These are phyloP conservation scores for Colossoma macropomum DNA, from an alignment of 2,113 vertebrate genomes.

Conservation along the genomic window DNA sequence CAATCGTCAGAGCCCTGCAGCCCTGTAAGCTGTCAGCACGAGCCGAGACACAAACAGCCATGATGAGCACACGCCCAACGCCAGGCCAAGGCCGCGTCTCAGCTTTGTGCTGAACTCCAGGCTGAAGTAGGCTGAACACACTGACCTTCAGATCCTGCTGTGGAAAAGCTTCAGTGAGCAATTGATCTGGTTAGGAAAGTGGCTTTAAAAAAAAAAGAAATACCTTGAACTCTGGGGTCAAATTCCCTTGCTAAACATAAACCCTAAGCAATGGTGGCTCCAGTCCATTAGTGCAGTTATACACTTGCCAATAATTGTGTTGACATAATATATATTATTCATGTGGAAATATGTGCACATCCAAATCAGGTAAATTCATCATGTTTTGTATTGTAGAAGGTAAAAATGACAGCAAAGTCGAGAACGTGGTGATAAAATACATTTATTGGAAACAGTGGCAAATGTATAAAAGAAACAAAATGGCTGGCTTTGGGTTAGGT, in stretches of 20 bases:
- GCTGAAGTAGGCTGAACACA: constrained; percentile 26
- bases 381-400: not conserved
- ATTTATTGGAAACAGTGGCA: constrained; percentile 64
- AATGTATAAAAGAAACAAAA: constrained; percentile 49
- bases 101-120: constrained; percentile 15
- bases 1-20: constrained; percentile 39
- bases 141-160: constrained; percentile 25
- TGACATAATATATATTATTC: too few species aligned
- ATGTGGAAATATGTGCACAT: not conserved
- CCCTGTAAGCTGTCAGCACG: constrained; percentile 38
- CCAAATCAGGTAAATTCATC: not conserved
- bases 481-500: constrained; percentile 46
- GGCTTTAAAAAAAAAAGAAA: constrained; percentile 4
- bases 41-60: not conserved
- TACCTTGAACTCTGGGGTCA: not conserved
- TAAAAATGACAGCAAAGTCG: not conserved
- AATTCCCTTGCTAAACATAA: not conserved
- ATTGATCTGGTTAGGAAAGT: constrained; percentile 5
- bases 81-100: constrained; percentile 5
- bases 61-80: constrained; percentile 18
- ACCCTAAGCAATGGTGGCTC: not conserved
- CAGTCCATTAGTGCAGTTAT: not conserved
- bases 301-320: not conserved
- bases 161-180: constrained; percentile 4
- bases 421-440: constrained; percentile 62